Evolutionary conservation across 2,888 invertebrate species (phyloP), one percentile per base, ranked within the genome.

Genomic region (Trachelus stipa): DNA sequence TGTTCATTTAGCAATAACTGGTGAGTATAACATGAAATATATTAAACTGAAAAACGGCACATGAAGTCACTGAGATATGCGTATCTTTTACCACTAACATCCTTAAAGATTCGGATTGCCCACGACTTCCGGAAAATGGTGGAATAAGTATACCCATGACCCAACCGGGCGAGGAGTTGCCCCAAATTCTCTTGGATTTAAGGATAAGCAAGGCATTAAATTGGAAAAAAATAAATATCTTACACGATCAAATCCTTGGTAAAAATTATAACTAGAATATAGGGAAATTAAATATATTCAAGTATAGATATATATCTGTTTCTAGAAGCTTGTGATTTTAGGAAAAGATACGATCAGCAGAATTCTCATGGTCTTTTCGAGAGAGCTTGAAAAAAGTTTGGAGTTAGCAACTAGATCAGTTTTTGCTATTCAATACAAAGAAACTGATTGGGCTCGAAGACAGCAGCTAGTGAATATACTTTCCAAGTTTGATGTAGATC

Each of bases 111-210:
- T 93, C 95, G 0, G 96, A 97, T 87, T 97, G 97, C 88, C 95
- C 96, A 0, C 93, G 97, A 69, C 90, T 97, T 74, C 96, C 96
- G 0, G 85, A 92, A 0, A 91, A 93, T 40, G 92, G 94, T 31
- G 96, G 96, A 0, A 92, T 97, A 56, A 96, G 96, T 75, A 94
- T 94, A 77, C 96, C 97, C 0, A 92, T 95, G 77, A 92, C 95
- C n/a, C 92, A 93, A 1, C 92, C 93, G 69, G 96, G 96, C 0
- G 93, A 95, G 80, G 97, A 97, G 90, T 89, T 97, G 80, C 94
- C 97, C 0, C 97, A 97, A 91, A 90, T 97, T 31, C 90, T 97
- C 11, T 92, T 97, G 1, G 97, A 97, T 90, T 92, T 97, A 79
- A 93, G 96, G 85, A 94, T 94, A 9, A 92, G 93, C 69, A 92